These are phyloP conservation scores for Ormyrus rosae DNA, from an alignment of 2,888 invertebrate species.

Conservation along the genomic window DNA sequence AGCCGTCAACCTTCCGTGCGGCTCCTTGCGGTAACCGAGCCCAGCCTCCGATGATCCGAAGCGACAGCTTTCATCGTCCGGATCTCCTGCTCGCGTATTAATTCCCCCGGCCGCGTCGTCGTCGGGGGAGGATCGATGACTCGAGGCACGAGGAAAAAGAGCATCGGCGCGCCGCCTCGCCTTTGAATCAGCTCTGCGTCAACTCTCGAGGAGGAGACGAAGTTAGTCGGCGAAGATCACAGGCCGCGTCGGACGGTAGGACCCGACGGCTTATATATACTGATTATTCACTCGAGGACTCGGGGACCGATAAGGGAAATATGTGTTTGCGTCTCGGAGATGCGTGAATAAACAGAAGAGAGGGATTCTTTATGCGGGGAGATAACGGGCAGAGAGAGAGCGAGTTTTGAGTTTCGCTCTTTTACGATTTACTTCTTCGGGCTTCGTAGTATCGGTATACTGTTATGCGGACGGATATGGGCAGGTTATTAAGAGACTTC, in stretches of 20 bases:
- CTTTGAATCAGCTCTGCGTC: slow-evolving; percentile 36
- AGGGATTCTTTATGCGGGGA: too few species aligned
- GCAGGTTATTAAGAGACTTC: too few species aligned
- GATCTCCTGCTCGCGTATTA: slow-evolving; percentile 13
- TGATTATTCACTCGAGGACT: neutral
- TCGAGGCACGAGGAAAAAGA: neutral
- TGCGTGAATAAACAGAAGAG: slow-evolving; percentile 7
- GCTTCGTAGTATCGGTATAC: neutral
- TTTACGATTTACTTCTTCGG: neutral
- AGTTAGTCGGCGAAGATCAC: slow-evolving; percentile 43
- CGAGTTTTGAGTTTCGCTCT: neutral
- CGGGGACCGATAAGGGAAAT: too few species aligned
- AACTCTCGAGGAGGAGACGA: neutral
- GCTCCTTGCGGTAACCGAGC: slow-evolving; percentile 10
- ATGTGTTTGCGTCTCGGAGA: neutral
- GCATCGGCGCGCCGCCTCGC: neutral
- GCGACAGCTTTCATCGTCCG: slow-evolving; percentile 46
- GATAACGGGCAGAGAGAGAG: neutral
- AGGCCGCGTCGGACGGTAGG: slow-evolving; percentile 12
- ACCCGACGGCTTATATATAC: neutral
- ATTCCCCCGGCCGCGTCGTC: neutral
- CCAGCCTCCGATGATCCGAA: slow-evolving; percentile 17
- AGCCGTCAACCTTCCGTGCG: neutral
- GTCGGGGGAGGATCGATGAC: slow-evolving; percentile 13
- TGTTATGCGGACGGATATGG: neutral